Conservation (phyloP, 2,797 vertebrate species). For the Diceros bicornis region DNA sequence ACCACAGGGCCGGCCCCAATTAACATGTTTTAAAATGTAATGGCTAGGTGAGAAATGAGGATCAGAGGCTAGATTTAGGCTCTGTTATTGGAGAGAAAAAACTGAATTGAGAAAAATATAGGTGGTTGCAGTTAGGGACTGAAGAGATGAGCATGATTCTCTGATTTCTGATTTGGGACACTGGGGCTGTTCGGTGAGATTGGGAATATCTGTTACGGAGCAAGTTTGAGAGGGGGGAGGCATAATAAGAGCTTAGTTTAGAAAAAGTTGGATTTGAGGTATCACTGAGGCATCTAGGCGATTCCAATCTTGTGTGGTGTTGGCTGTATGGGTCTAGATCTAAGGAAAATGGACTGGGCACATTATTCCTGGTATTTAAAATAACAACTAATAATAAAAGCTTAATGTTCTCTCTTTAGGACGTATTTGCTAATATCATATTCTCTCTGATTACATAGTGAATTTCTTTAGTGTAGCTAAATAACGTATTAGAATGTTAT, state of each 20-base stretch:
- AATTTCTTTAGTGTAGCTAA: not conserved
- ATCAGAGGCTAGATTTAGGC: not conserved
- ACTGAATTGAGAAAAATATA: not conserved
- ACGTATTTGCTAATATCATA: not conserved
- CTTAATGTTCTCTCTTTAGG: not conserved
- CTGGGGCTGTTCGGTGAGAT: not conserved
- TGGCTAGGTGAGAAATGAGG: not conserved
- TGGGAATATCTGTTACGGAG: not conserved
- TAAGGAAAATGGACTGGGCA: not conserved
- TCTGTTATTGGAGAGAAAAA: not conserved
- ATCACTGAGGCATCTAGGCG: not conserved
- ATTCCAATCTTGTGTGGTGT: not conserved
- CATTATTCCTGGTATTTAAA: not conserved
- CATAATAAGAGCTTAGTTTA: not conserved
- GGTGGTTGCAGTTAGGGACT: not conserved
- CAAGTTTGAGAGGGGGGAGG: not conserved
- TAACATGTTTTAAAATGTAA: constrained; percentile 30
- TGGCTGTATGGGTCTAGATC: not conserved
- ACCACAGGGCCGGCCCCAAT: not conserved
- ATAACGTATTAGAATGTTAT: not conserved
- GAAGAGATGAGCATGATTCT: not conserved
- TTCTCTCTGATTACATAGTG: not conserved
- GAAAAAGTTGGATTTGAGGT: not conserved
- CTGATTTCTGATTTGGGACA: not conserved
- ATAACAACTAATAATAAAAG: not conserved